phyloP scores from a whole-genome alignment of 2,797 vertebrate species.

The Sciaenops ocellatus region DNA sequence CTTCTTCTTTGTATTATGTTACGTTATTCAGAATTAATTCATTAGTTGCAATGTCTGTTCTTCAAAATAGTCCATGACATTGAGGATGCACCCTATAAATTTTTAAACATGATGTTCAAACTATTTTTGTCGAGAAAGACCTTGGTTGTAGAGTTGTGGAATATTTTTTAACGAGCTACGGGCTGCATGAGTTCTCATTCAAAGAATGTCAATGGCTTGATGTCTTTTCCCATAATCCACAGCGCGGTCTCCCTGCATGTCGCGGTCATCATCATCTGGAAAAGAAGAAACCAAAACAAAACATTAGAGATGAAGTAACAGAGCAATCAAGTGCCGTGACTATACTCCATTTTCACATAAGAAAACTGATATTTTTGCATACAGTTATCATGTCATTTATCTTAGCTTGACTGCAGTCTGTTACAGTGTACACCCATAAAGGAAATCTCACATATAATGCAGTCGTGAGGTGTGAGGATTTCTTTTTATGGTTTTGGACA shows the following conservation, averaged over 20 bases:
- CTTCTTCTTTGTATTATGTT: slow-evolving; percentile 42
- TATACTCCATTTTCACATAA: background rate
- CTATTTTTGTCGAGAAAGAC: slow-evolving; percentile 52
- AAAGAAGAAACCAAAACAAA: slow-evolving; percentile 43
- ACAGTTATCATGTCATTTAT: background rate
- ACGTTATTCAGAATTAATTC: slow-evolving; percentile 64
- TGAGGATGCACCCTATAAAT: slow-evolving; percentile 52
- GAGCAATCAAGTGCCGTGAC: background rate
- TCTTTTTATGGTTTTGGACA: background rate
- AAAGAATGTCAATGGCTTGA: slow-evolving; percentile 91
- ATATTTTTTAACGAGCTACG: slow-evolving; percentile 46
- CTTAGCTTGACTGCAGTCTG: background rate
- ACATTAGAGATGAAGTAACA: slow-evolving; percentile 29
- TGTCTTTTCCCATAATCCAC: slow-evolving; percentile 93
- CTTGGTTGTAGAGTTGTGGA: slow-evolving; percentile 41
- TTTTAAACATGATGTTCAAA: slow-evolving; percentile 61
- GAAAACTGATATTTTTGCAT: background rate
- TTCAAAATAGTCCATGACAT: slow-evolving; percentile 66
- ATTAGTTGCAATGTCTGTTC: slow-evolving; percentile 69
- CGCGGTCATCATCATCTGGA: slow-evolving; percentile 95
- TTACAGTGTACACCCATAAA: background rate
- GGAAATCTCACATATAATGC: background rate
- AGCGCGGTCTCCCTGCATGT: slow-evolving; percentile 91
- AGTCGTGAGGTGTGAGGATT: background rate
- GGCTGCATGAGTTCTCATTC: slow-evolving; percentile 59